Percentiles rank a stretch among this genome's conserved stretches.
Evolutionary conservation across 1,140 invertebrate species (phyloP).

Genomic region (Drosophila virilis): DNA sequence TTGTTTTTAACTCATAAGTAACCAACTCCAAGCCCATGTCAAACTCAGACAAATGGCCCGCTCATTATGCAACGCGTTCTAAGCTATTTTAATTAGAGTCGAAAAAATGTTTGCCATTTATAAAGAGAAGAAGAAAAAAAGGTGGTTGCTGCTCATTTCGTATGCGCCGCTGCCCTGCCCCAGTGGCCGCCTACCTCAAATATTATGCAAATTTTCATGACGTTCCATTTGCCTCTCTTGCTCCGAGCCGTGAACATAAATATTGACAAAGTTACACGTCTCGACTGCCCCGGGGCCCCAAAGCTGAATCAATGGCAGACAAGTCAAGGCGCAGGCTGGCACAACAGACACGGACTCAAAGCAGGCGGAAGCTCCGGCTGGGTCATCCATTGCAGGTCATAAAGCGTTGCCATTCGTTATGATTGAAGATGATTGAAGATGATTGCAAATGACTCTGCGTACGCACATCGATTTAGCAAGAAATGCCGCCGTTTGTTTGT

Average conservation of each 20-base stretch:
- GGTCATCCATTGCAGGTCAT: slow-evolving; percentile 22
- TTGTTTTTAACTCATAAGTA: not conserved
- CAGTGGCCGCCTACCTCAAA: slow-evolving; percentile 8
- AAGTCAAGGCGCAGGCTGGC: not conserved
- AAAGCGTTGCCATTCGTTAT: slow-evolving; percentile 40
- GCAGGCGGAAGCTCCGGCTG: slow-evolving; percentile 3
- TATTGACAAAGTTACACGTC: slow-evolving; percentile 57
- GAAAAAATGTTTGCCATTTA: slow-evolving; percentile 40
- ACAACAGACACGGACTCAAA: too few relatives aligned
- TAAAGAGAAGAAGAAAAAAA: slow-evolving; percentile 4
- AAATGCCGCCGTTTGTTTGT: slow-evolving; percentile 17
- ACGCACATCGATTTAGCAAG: slow-evolving; percentile 14
- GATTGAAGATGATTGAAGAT: slow-evolving; percentile 56
- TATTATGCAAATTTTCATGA: slow-evolving; percentile 67
- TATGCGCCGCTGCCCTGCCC: slow-evolving; percentile 9
- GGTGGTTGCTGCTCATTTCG: slow-evolving; percentile 25
- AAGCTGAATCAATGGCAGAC: slow-evolving; percentile 19
- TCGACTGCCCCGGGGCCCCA: not conserved
- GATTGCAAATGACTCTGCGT: slow-evolving; percentile 36
- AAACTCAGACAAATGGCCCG: slow-evolving; percentile 27
- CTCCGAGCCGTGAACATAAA: slow-evolving; percentile 42
- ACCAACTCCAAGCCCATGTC: not conserved
- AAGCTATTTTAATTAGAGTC: slow-evolving; percentile 62
- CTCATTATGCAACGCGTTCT: slow-evolving; percentile 41
- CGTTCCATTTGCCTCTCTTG: slow-evolving; percentile 22